phyloP scores from a whole-genome alignment of 1,140 invertebrate species.

The Akabosia matsudoensis region DNA sequence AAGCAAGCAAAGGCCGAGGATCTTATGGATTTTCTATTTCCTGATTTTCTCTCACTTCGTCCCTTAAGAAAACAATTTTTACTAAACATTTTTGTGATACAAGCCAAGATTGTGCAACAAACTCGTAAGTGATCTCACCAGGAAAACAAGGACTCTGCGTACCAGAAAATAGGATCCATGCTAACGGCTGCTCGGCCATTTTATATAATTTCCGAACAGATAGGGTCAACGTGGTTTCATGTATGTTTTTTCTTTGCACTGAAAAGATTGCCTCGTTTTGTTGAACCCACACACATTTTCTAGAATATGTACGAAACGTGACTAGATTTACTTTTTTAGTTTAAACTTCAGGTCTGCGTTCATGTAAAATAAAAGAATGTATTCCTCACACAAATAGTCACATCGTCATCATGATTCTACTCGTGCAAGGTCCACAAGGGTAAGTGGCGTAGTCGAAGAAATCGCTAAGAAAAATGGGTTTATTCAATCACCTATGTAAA shows the following conservation, averaged over 20 bases:
- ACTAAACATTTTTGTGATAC: neutral
- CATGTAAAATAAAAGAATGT: too few relatives aligned
- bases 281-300: neutral
- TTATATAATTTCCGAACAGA: neutral
- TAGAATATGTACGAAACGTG: neutral
- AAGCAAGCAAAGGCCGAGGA: neutral
- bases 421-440: neutral
- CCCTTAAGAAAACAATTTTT: neutral
- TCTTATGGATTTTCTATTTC: neutral
- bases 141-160: too few relatives aligned
- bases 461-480: slow-evolving; percentile 4
- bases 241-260: neutral
- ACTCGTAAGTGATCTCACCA: too few relatives aligned
- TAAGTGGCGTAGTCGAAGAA: neutral
- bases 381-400: too few relatives aligned
- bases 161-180: too few relatives aligned
- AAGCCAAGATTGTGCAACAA: neutral
- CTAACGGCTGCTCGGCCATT: too few relatives aligned
- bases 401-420: neutral
- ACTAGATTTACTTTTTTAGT: too few relatives aligned
- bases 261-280: neutral
- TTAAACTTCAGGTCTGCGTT: too few relatives aligned
- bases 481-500: neutral
- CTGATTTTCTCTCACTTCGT: neutral
- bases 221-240: slow-evolving; percentile 5